Evolutionary conservation across 2,888 invertebrate genomes (phyloP), one percentile per base, ranked within the genome.

Genomic region (Hermodice carunculata): DNA sequence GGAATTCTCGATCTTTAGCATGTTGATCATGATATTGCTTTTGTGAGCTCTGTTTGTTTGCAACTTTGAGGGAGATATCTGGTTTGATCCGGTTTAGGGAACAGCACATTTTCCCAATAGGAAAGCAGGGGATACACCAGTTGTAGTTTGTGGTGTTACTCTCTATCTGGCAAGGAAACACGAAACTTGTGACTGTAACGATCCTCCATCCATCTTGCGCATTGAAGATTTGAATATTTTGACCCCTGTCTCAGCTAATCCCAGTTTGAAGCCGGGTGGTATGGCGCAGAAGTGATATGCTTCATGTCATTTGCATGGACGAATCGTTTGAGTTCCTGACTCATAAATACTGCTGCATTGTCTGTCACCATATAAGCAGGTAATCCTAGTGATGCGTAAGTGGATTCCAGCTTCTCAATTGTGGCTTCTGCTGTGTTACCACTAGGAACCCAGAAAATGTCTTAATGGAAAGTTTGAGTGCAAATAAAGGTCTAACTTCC

Each of bases 261-360:
- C 56, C n/a, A n/a, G 43, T 56, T 56, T 19, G 42, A 14, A 1
- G 42, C 17, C 14, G 56, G 56, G 43, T 56, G 56, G 56, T 42
- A 56, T 24, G 43, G 56, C 17, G 28, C 14, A 2, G 26, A 37
- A 1, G 42, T 40, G n/a, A 42, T 52, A 46, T 75, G 70, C 19
- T 46, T 14, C 22, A 74, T 76, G 5, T 66, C 68, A 56, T 69
- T 69, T 14, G 56, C 14, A 29, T 48, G 26, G 26, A 69, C 52
- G 54, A 72, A 75, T 19, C 40, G 17, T 17, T 58, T 19, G 42
- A 77, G 70, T 44, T 72, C 73, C 4, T 60, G 54, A 58, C 70
- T 67, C 5, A 56, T 64, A 60, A 78, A 76, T n/a, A n/a, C n/a
- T n/a, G n/a, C n/a, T n/a, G 62, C 71, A 66, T 74, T 78, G 44